These are phyloP conservation scores for Leguminivora glycinivorella DNA, from an alignment of 1,140 invertebrate species.

Conservation along the genomic window DNA sequence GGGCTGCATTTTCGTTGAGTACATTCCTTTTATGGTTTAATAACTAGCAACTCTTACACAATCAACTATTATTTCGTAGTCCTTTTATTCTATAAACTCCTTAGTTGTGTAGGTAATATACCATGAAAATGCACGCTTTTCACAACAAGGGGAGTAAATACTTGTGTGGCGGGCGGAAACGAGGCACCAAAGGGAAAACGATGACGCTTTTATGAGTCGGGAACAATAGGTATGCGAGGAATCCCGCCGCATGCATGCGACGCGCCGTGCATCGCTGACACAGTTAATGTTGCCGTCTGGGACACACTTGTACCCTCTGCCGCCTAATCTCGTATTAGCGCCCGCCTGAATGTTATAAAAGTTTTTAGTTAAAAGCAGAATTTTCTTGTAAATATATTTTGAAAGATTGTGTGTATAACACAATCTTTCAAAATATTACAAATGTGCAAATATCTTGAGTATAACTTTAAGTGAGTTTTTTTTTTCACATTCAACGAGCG, in stretches of 20 bases:
- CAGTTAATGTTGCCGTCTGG: conserved; percentile 21
- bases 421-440: too few species aligned
- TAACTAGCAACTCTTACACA: neutral
- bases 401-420: too few species aligned
- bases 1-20: neutral
- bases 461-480: neutral
- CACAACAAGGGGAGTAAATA: conserved; percentile 29
- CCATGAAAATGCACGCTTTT: conserved; percentile 28
- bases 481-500: conserved; percentile 27
- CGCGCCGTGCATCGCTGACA: conserved; percentile 12
- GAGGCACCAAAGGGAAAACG: conserved; percentile 38
- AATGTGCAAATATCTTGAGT: neutral
- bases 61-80: neutral
- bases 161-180: conserved; percentile 33
- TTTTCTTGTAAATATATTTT: too few species aligned
- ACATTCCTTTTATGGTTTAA: neutral
- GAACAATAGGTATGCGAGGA: conserved; percentile 38
- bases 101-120: neutral
- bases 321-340: neutral
- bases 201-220: conserved; percentile 38
- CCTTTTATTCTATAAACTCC: neutral
- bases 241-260: conserved; percentile 30
- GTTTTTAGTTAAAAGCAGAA: conserved; percentile 3
- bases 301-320: neutral
- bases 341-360: neutral